Evolutionary conservation across 2,888 invertebrate genomes (phyloP), one percentile per base, ranked within the genome.

Genomic region (Coecobrya sp.): DNA sequence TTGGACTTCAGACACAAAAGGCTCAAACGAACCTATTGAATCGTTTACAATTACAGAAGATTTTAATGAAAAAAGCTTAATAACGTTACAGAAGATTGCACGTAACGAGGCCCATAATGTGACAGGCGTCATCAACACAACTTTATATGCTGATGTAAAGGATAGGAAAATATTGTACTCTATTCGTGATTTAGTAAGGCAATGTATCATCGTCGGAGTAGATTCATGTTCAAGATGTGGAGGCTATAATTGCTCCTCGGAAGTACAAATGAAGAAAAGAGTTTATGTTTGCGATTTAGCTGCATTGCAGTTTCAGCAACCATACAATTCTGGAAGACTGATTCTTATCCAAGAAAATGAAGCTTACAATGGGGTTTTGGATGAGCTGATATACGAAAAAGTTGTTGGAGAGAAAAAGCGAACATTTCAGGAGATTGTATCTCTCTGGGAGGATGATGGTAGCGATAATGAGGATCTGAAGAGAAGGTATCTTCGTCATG

Each of bases 291-390:
- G 92, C 27, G 94, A 94, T 70, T 59, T 93, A 0, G 90, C 93
- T 8, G 94, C 93, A 19, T 92, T 94, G 10, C 94, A 94, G 73
- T 94, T 94, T 86, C 94, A 94, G 25, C 86, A 92, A 62, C 68
- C 87, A 13, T 94, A 92, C 59, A 94, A 94, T 79, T 81, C 94
- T 10, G 94, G 94, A 27, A 49, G 94, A 45, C 70, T 94, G 3
- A 85, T 94, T 0, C 62, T 94, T 11, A 22, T 92, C 16, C 82
- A 79, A 11, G 30, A 90, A 19, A 27, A 89, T 8, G 79, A 88
- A 19, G 13, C 10, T 8, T 42, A 62, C 45, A n/a, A 70, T 55
- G 94, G 94, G 1, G 76, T 92, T 55, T 22, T 94, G 55, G 93
- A 94, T 88, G 93, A 93, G 25, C 45, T 94, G 8, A 94, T 94